Evolutionary conservation across 2,888 invertebrate genomes (phyloP), one percentile per base, ranked within the genome.

Genomic region (Xestia rhomboidea): DNA sequence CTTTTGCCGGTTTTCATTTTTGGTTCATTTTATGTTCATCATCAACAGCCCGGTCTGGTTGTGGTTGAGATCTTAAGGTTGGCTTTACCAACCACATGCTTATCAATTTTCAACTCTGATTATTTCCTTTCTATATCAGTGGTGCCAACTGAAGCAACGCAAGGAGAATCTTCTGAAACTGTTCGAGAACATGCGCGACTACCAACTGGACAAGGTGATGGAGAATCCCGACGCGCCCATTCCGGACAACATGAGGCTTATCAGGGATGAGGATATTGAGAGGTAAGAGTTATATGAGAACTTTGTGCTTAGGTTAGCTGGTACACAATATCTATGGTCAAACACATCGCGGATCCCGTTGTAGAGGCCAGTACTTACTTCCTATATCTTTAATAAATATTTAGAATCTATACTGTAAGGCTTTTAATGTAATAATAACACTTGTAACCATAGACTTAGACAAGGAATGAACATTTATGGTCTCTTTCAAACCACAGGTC

Each of bases 101-200:
- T 60, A 30, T 41, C 7, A 2, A 30, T 73, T 51, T 13, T 68
- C 0, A 46, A 27, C 21, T 24, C 6, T 0, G 13, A 34, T 46
- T 30, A 0, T 49, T 66, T 21, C 18, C 18, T 24, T 24, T 34
- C 2, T 7, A 2, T 30, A 60, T n/a, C 92, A 98, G 96, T 99
- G 99, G 99, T 99, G 99, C 92, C 99, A 99, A 93, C 95, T 99
- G 78, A 97, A 98, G 85, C 97, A 97, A 24, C 97, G 99, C 4
- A 99, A 99, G 91, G 97, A 98, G 87, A 99, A 98, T 90, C 95
- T 99, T 0, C 94, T 98, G 18, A 97, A 97, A 46, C 95, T 99
- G 24, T 98, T 99, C 91, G 98, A 98, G 91, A 99, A 99, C 90
- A 99, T 99, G 99, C 98, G 98, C 38, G 97, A 98, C 60, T 99